Conservation (phyloP, 64 coral and sea anemone genomes). For the Montipora foliosa region DNA sequence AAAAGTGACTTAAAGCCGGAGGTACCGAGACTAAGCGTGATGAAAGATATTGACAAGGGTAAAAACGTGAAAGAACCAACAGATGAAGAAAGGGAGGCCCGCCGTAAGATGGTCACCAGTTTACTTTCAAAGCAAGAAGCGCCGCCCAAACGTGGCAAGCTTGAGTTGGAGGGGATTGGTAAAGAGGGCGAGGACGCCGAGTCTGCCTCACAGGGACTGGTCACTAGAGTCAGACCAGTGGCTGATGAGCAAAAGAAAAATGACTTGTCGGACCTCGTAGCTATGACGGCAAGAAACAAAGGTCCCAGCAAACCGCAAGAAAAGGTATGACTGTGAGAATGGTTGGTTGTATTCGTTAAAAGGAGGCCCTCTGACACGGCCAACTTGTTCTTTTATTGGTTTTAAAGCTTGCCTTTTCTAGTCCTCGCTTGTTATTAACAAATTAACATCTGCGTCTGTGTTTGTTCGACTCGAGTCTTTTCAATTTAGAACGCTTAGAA, state of each 20-base stretch:
- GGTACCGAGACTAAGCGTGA: slow-evolving; percentile 22
- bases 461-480: too few relatives aligned
- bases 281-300: slow-evolving; percentile 42
- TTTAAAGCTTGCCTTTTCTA: background rate
- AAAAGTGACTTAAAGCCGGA: slow-evolving; percentile 31
- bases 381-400: background rate
- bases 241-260: slow-evolving; percentile 38
- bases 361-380: background rate
- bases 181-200: slow-evolving; percentile 55
- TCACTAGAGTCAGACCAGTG: slow-evolving; percentile 10
- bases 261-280: slow-evolving; percentile 68
- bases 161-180: slow-evolving; percentile 75
- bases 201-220: slow-evolving; percentile 1
- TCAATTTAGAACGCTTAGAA: too few relatives aligned
- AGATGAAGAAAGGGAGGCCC: slow-evolving; percentile 66
- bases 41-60: background rate
- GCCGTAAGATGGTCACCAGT: slow-evolving; percentile 69
- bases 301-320: slow-evolving; percentile 40
- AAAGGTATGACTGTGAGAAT: slow-evolving; percentile 42
- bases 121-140: slow-evolving; percentile 62
- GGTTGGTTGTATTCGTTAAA: background rate
- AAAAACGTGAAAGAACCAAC: slow-evolving; percentile 56
- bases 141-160: slow-evolving; percentile 27
- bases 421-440: too few relatives aligned
- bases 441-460: too few relatives aligned